Conservation (phyloP, 2,888 invertebrate species). For the Volucella zonaria region DNA sequence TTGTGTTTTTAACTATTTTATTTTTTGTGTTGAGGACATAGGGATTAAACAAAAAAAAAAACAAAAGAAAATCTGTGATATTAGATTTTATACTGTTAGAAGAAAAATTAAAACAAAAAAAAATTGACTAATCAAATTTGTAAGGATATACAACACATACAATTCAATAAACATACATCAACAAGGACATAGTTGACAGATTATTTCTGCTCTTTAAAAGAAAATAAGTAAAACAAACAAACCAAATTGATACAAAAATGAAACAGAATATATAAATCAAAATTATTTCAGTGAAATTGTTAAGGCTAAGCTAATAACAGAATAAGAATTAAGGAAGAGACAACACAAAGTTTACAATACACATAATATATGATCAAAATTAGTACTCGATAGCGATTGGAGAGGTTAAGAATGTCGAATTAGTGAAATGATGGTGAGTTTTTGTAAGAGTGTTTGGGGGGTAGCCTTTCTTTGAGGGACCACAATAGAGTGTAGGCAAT, state of each 20-base stretch:
- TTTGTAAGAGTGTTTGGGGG: too few relatives aligned
- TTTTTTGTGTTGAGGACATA: constrained; percentile 60
- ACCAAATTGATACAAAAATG: background rate
- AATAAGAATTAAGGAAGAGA: background rate
- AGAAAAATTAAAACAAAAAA: constrained; percentile 37
- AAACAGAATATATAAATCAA: constrained; percentile 30
- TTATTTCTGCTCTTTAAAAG: constrained; percentile 29
- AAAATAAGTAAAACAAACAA: background rate
- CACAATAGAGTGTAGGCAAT: too few relatives aligned
- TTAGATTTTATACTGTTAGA: constrained; percentile 72
- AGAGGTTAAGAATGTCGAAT: too few relatives aligned
- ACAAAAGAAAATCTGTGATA: constrained; percentile 72
- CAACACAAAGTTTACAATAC: too few relatives aligned
- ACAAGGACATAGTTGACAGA: constrained; percentile 3
- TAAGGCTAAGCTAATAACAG: constrained; percentile 9
- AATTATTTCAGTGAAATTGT: constrained; percentile 30
- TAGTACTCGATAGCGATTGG: too few relatives aligned
- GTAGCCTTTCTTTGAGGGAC: too few relatives aligned
- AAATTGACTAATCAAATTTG: constrained; percentile 55
- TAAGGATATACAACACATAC: constrained; percentile 54
- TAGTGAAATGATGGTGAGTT: too few relatives aligned
- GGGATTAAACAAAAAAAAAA: constrained; percentile 49
- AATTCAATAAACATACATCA: constrained; percentile 30
- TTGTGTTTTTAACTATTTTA: constrained; percentile 39
- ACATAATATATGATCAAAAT: constrained; percentile 12